Percentiles rank a stretch among this genome's conserved stretches.
Conservation (phyloP, 2,797 vertebrate genomes). For the Channa striata region DNA sequence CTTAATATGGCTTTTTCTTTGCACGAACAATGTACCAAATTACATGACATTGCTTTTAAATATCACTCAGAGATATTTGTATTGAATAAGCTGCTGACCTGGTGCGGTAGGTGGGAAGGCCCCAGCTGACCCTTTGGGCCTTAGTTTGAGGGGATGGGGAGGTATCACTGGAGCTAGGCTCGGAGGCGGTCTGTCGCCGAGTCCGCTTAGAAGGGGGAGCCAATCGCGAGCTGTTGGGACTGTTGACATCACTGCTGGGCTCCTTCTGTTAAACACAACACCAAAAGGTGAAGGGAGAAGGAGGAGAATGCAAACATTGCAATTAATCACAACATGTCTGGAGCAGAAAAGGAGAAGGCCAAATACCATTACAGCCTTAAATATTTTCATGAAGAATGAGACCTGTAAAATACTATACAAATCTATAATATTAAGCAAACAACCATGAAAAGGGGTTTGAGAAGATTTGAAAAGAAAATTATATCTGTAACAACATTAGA, state of each 20-base stretch:
- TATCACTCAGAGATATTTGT: not conserved
- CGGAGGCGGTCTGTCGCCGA: slow-evolving; percentile 91
- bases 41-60: not conserved
- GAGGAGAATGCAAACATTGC: not conserved
- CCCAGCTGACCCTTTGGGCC: slow-evolving; percentile 95
- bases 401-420: not conserved
- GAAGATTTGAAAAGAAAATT: not conserved
- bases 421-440: slow-evolving; percentile 1
- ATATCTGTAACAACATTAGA: slow-evolving; percentile 2
- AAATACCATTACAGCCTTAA: not conserved
- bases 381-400: slow-evolving; percentile 3
- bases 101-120: slow-evolving; percentile 91
- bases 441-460: not conserved
- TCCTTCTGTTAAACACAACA: slow-evolving; percentile 87
- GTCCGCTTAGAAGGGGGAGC: slow-evolving; percentile 94
- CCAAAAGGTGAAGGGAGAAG: not conserved
- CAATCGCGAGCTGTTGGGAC: slow-evolving; percentile 91
- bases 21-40: not conserved
- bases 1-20: not conserved
- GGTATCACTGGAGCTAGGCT: slow-evolving; percentile 95
- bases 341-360: not conserved
- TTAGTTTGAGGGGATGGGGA: slow-evolving; percentile 91
- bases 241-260: slow-evolving; percentile 91
- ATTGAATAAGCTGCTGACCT: slow-evolving; percentile 81
- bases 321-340: slow-evolving; percentile 5